A percentile compares a stretch with the other conserved stretches of the same genome.
Conservation (phyloP, 2,113 vertebrate species). For the Carettochelys insculpta region DNA sequence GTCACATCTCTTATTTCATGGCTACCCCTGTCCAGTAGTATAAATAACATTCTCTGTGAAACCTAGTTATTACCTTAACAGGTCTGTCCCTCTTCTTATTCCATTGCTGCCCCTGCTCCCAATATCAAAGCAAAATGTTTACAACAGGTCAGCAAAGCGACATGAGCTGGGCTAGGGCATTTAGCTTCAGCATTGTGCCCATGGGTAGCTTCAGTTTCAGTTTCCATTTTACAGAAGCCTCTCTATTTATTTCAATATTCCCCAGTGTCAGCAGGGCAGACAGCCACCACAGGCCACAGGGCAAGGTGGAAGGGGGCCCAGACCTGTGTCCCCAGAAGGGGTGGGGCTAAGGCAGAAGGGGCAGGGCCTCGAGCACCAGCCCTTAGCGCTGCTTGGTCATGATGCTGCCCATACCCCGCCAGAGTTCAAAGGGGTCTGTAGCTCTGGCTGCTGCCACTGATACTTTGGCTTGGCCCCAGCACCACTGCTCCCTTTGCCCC, state of each 20-base stretch:
- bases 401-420: too few species aligned
- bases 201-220: neutral
- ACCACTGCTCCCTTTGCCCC: too few species aligned
- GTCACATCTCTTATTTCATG: neutral
- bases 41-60: neutral
- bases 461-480: too few species aligned
- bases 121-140: neutral
- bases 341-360: too few species aligned
- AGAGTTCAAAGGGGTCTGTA: too few species aligned
- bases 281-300: too few species aligned
- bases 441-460: too few species aligned
- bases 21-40: neutral
- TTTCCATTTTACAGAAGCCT: slow-evolving; percentile 24
- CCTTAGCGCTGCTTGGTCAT: too few species aligned
- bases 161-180: neutral
- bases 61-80: neutral
- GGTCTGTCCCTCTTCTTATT: neutral
- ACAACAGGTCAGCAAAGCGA: neutral
- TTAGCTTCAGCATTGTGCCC: neutral
- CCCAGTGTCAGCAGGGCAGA: too few species aligned
- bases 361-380: too few species aligned
- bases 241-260: neutral
- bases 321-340: too few species aligned
- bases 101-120: neutral
- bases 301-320: too few species aligned